phyloP scores from a whole-genome alignment of 2,888 invertebrate genomes.

The Rotaria magnacalcarata region DNA sequence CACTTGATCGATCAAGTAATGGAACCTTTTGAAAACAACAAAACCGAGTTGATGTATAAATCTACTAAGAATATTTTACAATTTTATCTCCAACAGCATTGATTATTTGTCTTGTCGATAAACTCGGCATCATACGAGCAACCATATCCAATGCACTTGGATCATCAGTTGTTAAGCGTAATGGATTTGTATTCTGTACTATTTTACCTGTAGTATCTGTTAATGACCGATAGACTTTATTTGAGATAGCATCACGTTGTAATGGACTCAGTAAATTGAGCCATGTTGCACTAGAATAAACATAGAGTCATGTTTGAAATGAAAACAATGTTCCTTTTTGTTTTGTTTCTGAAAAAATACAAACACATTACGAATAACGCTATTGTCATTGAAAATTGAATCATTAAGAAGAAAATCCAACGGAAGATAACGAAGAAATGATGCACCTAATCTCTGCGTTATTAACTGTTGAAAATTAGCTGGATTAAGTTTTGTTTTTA shows the following conservation, averaged over 20 bases:
- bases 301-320: neutral
- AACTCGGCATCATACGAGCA: neutral
- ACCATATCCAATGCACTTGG: neutral
- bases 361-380: constrained; percentile 7
- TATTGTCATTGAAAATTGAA: neutral
- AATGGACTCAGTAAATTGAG: neutral
- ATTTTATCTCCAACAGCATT: constrained; percentile 1
- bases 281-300: neutral
- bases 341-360: neutral
- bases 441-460: constrained; percentile 6
- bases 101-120: constrained; percentile 7
- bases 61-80: neutral
- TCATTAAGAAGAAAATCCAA: neutral
- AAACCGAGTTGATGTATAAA: neutral
- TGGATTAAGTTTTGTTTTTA: neutral
- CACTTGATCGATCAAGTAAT: neutral
- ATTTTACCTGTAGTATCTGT: constrained; percentile 12
- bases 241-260: constrained; percentile 6
- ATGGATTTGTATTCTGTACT: neutral
- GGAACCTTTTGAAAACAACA: neutral
- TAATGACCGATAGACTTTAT: constrained; percentile 31
- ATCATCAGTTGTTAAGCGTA: neutral
- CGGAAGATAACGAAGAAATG: constrained; percentile 4
- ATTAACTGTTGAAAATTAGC: constrained; percentile 27
- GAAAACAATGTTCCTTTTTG: too few relatives aligned